These are phyloP conservation scores for Cladopsammia gracilis DNA, from an alignment of 64 coral and sea anemone species.

Conservation along the genomic window DNA sequence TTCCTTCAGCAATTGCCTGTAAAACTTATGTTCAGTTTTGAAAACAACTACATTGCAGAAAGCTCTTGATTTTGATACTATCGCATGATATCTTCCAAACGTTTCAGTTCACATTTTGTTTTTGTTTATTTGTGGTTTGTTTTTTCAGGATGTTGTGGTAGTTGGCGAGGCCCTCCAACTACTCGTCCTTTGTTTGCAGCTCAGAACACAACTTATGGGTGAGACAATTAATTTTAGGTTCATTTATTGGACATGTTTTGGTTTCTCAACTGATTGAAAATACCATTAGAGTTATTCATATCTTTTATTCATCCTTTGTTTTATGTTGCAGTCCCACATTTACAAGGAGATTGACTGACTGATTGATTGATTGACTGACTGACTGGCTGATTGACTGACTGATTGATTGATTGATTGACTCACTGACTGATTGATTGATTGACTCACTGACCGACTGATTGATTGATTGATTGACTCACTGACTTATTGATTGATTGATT, in stretches of 20 bases:
- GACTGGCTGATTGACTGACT: too few species aligned
- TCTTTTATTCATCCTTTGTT: not conserved
- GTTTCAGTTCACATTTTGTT: too few species aligned
- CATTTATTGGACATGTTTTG: too few species aligned
- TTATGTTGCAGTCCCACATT: not conserved
- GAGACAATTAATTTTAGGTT: not conserved
- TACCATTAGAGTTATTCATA: too few species aligned
- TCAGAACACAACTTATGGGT: constrained; percentile 94
- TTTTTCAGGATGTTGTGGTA: constrained; percentile 81
- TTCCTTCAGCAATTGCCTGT: too few species aligned
- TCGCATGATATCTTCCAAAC: too few species aligned
- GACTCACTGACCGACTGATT: not conserved
- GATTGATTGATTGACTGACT: not conserved
- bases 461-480: too few species aligned
- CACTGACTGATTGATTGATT: not conserved
- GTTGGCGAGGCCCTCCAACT: constrained; percentile 91
- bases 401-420: not conserved
- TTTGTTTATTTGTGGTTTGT: constrained; percentile 6
- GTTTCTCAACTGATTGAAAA: too few species aligned
- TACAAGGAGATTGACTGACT: not conserved
- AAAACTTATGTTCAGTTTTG: too few species aligned
- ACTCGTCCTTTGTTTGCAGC: constrained; percentile 89
- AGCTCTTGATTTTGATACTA: too few species aligned
- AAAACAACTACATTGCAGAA: too few species aligned
- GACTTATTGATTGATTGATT: too few species aligned